Base-by-base conservation (phyloP, 1,140 invertebrate genomes). In the Stenopsyche tienmushanensis region DNA sequence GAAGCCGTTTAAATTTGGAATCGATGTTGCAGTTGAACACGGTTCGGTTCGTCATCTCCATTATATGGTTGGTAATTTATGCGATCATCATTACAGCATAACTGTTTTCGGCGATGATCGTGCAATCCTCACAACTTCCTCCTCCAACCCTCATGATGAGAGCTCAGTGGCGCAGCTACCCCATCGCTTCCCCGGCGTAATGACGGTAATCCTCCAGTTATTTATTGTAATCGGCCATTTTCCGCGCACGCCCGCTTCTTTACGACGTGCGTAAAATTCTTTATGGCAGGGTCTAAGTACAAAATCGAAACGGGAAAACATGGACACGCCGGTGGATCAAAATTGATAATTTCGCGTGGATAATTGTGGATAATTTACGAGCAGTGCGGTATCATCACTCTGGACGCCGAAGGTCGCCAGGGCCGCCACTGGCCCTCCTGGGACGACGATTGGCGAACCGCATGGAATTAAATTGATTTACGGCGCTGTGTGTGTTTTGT, bases 341-440 rank as follows among this genome's bases (percentile, higher is more conserved):
- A 66, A 66, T 66, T 66, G 64, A 66, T 66, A 66, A 66, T 66
- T 66, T 29, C 34, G 57, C 64, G 58, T 53, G 64, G 49, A 66
- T 66, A 66, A 66, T 66, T 53, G 64, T 18, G 18, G 13, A 50
- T 62, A 45, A 62, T 66, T 66, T 66, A 66, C 50, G 64, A 45
- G 17, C 47, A 29, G 2, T 26, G 49, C 23, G 15, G 49, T 52
- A 52, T 52, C 49, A 49, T 49, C 45, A 17, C 18, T 44, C 13
- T 13, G 13, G 13, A 39, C n/a, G n/a, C 13, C 41, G 34, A 39
- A 39, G 7, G 29, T 13, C 29, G 8, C 49, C 13, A 24, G 49
- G 49, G 24, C 49, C 24, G 49, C 49, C 49, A 52, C 49, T 24
- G 49, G 26, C 21, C 10, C 21, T 21, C 18, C 18, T 17, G 26